phyloP scores from a whole-genome alignment of 1,140 invertebrate species.

The Eciton burchellii region DNA sequence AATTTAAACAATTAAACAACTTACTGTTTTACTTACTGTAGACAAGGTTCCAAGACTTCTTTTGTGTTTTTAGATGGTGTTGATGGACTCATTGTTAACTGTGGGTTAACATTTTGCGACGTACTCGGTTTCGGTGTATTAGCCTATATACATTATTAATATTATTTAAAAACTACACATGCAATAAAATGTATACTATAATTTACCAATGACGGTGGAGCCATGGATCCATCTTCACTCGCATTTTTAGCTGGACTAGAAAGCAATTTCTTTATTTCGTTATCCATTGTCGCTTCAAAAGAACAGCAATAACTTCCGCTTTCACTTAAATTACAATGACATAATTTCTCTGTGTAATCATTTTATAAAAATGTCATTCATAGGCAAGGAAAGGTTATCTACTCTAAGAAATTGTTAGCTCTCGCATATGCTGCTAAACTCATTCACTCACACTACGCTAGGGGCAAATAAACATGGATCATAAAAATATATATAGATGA shows the following conservation, averaged over 20 bases:
- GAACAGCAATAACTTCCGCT: too few species aligned
- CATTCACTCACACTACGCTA: too few species aligned
- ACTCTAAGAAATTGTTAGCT: too few species aligned
- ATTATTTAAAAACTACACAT: not conserved
- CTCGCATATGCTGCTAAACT: too few species aligned
- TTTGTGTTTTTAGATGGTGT: slow-evolving; percentile 75
- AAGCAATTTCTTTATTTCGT: slow-evolving; percentile 78
- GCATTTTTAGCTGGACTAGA: slow-evolving; percentile 78
- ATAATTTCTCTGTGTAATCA: too few species aligned
- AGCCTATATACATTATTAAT: slow-evolving; percentile 70
- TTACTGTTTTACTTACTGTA: slow-evolving; percentile 84
- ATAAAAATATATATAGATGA: too few species aligned
- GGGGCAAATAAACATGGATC: too few species aligned
- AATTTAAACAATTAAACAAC: not conserved
- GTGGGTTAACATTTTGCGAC: slow-evolving; percentile 78
- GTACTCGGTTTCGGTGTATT: slow-evolving; percentile 80
- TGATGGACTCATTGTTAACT: slow-evolving; percentile 77
- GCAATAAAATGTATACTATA: slow-evolving; percentile 40
- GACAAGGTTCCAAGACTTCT: slow-evolving; percentile 79
- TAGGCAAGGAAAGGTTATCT: too few species aligned
- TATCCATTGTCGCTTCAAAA: slow-evolving; percentile 68
- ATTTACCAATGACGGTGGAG: slow-evolving; percentile 80
- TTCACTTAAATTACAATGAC: too few species aligned
- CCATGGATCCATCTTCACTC: slow-evolving; percentile 79
- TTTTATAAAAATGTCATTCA: too few species aligned